Evolutionary conservation across 2,888 invertebrate species (phyloP).

Genomic region (Drosophila peninsularis): DNA sequence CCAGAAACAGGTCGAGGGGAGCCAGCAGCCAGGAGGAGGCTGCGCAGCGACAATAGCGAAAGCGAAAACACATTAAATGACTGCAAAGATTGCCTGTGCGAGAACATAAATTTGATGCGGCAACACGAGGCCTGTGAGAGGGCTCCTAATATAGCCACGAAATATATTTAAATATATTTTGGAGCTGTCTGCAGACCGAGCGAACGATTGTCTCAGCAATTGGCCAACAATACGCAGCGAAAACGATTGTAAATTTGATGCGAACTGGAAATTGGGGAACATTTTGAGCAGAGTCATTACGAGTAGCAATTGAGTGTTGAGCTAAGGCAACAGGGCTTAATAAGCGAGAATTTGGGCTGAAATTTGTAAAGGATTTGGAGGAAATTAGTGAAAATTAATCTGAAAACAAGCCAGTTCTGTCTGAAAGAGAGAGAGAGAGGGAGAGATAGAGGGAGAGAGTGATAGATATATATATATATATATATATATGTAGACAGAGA

Average conservation of each 20-base stretch:
- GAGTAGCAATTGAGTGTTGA: not conserved
- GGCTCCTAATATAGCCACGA: not conserved
- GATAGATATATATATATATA: too few species aligned
- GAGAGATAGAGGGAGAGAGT: too few species aligned
- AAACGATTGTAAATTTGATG: not conserved
- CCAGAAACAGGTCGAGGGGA: not conserved
- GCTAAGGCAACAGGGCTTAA: not conserved
- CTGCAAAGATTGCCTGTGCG: not conserved
- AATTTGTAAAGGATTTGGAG: not conserved
- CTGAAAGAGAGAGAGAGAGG: too few species aligned
- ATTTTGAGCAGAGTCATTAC: not conserved
- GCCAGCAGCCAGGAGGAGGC: not conserved
- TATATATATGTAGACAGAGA: too few species aligned
- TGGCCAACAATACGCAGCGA: not conserved
- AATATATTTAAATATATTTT: not conserved
- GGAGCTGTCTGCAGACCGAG: not conserved
- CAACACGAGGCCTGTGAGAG: not conserved
- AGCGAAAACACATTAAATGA: constrained; percentile 3
- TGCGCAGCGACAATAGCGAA: constrained; percentile 3
- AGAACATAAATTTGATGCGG: constrained; percentile 1
- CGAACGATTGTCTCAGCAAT: not conserved
- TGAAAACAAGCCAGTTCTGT: too few species aligned
- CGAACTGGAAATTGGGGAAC: not conserved
- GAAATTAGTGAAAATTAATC: too few species aligned
- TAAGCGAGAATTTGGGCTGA: not conserved